Evolutionary conservation across 1,140 invertebrate genomes (phyloP).

Genomic region (Sycophila sp.): DNA sequence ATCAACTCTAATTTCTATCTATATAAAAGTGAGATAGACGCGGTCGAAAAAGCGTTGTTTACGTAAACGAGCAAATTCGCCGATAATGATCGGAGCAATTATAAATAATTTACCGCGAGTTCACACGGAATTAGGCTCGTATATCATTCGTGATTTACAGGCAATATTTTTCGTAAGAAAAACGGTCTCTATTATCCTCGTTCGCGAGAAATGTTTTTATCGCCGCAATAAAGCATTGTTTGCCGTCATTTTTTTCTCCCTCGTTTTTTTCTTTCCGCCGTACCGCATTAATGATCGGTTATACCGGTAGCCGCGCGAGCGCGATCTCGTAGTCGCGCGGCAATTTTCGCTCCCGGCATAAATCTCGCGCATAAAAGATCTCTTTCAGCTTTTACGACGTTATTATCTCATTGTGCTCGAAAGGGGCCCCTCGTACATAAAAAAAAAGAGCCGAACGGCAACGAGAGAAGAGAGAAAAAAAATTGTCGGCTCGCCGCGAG

Average conservation of each 20-base stretch:
- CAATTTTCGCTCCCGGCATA: constrained; percentile 33
- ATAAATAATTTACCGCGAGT: constrained; percentile 21
- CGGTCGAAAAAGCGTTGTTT: too few species aligned
- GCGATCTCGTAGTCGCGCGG: constrained; percentile 13
- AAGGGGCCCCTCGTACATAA: constrained; percentile 27
- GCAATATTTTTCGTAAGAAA: constrained; percentile 6
- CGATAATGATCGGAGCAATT: too few species aligned
- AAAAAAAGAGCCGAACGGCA: neutral
- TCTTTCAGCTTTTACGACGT: constrained; percentile 27
- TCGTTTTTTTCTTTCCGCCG: too few species aligned
- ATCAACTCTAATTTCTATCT: too few species aligned
- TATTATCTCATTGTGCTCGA: constrained; percentile 36
- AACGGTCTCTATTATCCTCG: constrained; percentile 9
- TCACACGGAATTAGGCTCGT: neutral
- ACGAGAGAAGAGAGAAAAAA: too few species aligned
- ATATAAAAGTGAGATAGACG: too few species aligned
- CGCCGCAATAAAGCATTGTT: constrained; percentile 30
- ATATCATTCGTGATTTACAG: constrained; percentile 27
- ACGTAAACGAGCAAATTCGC: too few species aligned
- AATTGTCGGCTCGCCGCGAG: neutral
- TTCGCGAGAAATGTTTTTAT: constrained; percentile 36
- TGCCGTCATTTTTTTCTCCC: constrained; percentile 19
- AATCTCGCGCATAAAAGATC: constrained; percentile 33
- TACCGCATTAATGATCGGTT: constrained; percentile 33
- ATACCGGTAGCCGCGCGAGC: constrained; percentile 15